phyloP scores from a whole-genome alignment of 2,888 invertebrate genomes.

The Aleiodes alternator region DNA sequence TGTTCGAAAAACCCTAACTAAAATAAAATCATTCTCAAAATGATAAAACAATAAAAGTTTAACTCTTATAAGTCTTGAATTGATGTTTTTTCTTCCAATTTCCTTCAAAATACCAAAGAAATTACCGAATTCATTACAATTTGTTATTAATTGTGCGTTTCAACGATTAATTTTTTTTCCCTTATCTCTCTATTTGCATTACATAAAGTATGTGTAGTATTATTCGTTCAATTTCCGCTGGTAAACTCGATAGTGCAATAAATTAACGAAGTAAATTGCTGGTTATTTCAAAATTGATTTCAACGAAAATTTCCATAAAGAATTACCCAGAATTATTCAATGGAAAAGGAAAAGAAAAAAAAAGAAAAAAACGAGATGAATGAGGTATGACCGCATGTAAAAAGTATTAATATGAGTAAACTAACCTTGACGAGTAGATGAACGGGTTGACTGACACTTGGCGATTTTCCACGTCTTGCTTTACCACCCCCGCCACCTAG shows the following conservation, averaged over 20 bases:
- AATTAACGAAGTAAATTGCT: constrained; percentile 4
- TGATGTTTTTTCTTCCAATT: too few relatives aligned
- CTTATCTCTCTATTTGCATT: neutral
- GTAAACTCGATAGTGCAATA: constrained; percentile 17
- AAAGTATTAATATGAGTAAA: constrained; percentile 30
- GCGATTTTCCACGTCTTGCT: constrained; percentile 71
- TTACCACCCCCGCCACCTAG: constrained; percentile 72
- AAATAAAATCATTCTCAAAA: too few relatives aligned
- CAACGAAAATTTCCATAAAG: constrained; percentile 17
- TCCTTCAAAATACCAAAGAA: too few relatives aligned
- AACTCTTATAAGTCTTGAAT: too few relatives aligned
- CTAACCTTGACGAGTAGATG: constrained; percentile 74
- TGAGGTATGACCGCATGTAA: too few relatives aligned
- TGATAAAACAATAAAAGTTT: too few relatives aligned
- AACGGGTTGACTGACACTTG: constrained; percentile 74
- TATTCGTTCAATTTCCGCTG: constrained; percentile 18
- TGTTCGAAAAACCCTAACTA: too few relatives aligned
- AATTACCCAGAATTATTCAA: constrained; percentile 6
- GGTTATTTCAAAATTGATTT: constrained; percentile 6
- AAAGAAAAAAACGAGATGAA: constrained; percentile 11
- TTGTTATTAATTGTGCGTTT: too few relatives aligned
- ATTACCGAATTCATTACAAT: too few relatives aligned
- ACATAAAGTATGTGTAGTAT: neutral
- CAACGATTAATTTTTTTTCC: too few relatives aligned
- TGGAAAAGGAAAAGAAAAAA: neutral